phyloP scores from a whole-genome alignment of 2,888 invertebrate genomes.

The Melipona beecheii region DNA sequence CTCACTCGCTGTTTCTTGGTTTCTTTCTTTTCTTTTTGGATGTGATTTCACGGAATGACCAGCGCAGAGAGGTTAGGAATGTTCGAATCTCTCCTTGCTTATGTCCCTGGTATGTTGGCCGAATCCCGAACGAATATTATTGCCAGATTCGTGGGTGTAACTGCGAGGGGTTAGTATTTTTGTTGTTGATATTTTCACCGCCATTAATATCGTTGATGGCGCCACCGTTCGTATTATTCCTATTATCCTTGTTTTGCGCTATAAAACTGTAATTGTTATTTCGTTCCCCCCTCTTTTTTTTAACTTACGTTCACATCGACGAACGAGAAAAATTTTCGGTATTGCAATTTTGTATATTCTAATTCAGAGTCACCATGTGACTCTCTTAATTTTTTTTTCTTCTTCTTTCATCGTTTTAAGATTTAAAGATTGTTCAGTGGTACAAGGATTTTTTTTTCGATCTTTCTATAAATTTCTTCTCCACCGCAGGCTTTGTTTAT shows the following conservation, averaged over 20 bases:
- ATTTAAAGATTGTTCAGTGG: too few relatives aligned
- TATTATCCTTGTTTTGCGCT: background rate
- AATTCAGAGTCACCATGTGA: too few relatives aligned
- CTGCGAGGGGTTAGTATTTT: conserved; percentile 6
- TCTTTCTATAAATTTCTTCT: background rate
- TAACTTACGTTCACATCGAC: background rate
- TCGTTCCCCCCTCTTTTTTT: background rate
- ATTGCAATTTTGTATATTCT: background rate
- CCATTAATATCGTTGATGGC: conserved; percentile 2
- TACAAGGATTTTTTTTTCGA: background rate
- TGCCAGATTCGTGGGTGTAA: background rate
- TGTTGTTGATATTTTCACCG: conserved; percentile 19
- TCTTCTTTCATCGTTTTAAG: too few relatives aligned
- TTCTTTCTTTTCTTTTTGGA: too few relatives aligned
- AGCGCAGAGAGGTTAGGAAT: background rate
- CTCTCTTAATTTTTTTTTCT: too few relatives aligned
- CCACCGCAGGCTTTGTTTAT: background rate
- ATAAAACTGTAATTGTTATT: background rate
- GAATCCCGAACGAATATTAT: background rate
- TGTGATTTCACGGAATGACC: too few relatives aligned
- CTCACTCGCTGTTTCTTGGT: too few relatives aligned
- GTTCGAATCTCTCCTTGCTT: background rate
- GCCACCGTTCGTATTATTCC: background rate
- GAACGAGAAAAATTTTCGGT: background rate
- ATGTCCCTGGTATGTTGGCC: background rate